Evolutionary conservation across 2,113 vertebrate genomes (phyloP), one percentile per base, ranked within the genome.

Genomic region (Leptodactylus fuscus): DNA sequence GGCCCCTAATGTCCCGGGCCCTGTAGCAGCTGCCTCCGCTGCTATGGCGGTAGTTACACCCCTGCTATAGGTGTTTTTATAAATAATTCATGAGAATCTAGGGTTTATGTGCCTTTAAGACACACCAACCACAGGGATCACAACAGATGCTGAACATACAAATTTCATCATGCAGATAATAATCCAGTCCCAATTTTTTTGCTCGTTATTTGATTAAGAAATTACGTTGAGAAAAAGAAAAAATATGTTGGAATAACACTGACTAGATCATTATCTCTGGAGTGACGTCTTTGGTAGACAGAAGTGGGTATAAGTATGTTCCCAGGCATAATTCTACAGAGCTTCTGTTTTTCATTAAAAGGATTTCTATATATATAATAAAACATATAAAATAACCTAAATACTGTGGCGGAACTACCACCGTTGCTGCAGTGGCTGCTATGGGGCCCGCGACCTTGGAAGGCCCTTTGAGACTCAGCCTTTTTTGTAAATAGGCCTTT

Each of bases 221-320:
- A 10, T 73, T 73, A 73, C 36, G 4, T 44, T 44, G 38, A 71
- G 18, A n/a, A 71, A 71, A 41, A 71, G 1, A 10, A 41, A n/a
- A 29, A 76, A 48, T 29, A 51, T 48, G n/a, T 5, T 4, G n/a
- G 5, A 20, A 75, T 29, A 74, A 44, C 70, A 74, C 12, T 13
- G 22, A 48, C 44, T 18, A 75, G 73, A 76, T 76, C 15, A 20
- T 76, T 76, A 49, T 76, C 73, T 76, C 15, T 18, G 13, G 16
- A 76, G 51, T 76, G 73, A 76, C 73, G 73, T 76, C 73, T 73
- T 44, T 76, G 46, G 27, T 3, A 51, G 73, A 32, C 46, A 76
- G 44, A 49, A 48, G 27, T 15, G 24, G 24, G 27, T 27, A 48
- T 27, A 15, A 10, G 41, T 9, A 75, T 75, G 44, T 75, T 73